Evolutionary conservation across 2,113 vertebrate genomes (phyloP), one percentile per base, ranked within the genome.

Genomic region (Rallus limicola): DNA sequence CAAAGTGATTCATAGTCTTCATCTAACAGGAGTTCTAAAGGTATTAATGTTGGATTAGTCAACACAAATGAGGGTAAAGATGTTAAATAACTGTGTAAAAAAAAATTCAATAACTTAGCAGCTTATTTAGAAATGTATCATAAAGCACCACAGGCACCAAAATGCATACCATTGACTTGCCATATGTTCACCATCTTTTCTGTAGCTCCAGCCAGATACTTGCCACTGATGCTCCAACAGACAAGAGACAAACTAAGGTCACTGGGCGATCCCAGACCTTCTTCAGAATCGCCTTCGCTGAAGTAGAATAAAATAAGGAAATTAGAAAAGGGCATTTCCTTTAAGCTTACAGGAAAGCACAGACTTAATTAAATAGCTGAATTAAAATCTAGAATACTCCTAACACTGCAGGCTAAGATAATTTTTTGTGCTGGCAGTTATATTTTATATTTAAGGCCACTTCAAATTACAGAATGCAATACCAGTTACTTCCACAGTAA

Each of bases 171-270:
- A 50, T 99, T 99, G 83, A 99, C 99, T 96, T 99, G 99, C 99
- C 99, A 99, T 87, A 99, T 99, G 98, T 99, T 99, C 92, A 99
- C 99, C 97, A 98, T 98, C 95, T 99, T 99, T 81, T 99, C 99
- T 68, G 99, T 98, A 80, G 99, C 99, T 25, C 99, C 99, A 68
- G 99, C 99, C 93, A 99, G 95, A 84, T 99, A 99, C 80, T 98
- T 99, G 46, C 99, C 99, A 60, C 99, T 99, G 84, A 99, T 95
- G n/a, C 99, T 99, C 99, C 99, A 99, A 17, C 99, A 98, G 40
- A 99, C 96, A 53, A 99, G 98, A 60, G 99, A 99, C 74, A 99
- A 95, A 87, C 98, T 98, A 29, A 98, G 98, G 56, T 99, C 99
- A 20, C 98, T 98, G n/a, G 99, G 99, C 68, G 99, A 99, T 1